Base-by-base conservation (phyloP, 1,140 invertebrate genomes). In the Drosophila miranda region DNA sequence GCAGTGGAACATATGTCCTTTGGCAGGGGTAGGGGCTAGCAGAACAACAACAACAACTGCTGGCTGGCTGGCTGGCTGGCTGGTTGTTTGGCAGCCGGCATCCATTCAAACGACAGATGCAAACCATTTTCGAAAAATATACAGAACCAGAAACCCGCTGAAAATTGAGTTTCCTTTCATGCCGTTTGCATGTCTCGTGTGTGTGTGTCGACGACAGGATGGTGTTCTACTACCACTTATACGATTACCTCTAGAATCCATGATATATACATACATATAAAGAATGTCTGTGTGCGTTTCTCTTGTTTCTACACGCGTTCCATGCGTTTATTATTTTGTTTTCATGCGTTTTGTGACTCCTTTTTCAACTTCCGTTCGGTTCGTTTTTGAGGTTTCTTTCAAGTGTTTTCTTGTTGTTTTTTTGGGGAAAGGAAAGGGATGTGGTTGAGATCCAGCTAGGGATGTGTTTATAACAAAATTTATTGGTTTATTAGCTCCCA, bases 281-380 rank as follows among this genome's bases (percentile, higher is more conserved):
- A 41, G 41, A 9, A 34, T 45, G 45, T 45, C n/a, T 67, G 28
- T 73, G 28, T 72, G 23, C 21, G 11, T 43, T 52, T 53, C 16
- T 44, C 41, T 26, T 16, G 16, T 16, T 16, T 16, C 16, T 16
- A 16, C 16, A 16, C 16, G 69, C 46, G n/a, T 73, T 59, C 45
- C 11, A 13, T 38, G 5, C 34, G 34, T 38, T 38, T 38, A 38
- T 38, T 38, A 3, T 4, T 38, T 67, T 38, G 28, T 73, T 73
- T 72, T 41, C 23, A 13, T 38, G 34, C 34, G 34, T 60, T 52
- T 30, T 55, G 42, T 74, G 46, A 58, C 70, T 73, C 59, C 60
- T 57, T 74, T 74, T 74, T 50, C 45, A 14, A 74, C 70, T 74
- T 74, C 70, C 70, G 70, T 74, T 74, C 70, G 51, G 55, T 42